These are phyloP conservation scores for Sphecodes monilicornis DNA, from an alignment of 2,888 invertebrate genomes.

Conservation along the genomic window DNA sequence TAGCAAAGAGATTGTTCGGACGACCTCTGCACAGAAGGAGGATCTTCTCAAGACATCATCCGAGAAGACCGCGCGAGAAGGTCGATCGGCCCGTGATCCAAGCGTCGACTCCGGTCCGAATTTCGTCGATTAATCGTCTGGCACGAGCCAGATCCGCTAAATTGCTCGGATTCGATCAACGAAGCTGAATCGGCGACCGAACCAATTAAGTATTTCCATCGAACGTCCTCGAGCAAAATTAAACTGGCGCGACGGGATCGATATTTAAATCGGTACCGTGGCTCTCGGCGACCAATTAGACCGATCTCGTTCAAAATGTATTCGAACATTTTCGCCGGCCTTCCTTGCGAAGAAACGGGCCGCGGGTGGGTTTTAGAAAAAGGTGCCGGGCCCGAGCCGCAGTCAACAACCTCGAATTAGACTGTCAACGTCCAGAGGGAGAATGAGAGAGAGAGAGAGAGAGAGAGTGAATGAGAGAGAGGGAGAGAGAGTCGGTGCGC, in stretches of 20 bases:
- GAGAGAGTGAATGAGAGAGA: background rate
- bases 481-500: background rate
- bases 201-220: constrained; percentile 63
- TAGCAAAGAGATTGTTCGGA: background rate
- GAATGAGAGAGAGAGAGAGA: background rate
- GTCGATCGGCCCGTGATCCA: background rate
- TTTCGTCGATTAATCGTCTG: constrained; percentile 59
- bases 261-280: constrained; percentile 40
- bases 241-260: constrained; percentile 39
- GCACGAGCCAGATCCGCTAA: constrained; percentile 59
- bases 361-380: background rate
- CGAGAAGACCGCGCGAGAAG: background rate
- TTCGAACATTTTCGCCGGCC: background rate
- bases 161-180: constrained; percentile 66
- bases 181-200: constrained; percentile 59
- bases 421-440: constrained; percentile 21
- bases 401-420: constrained; percentile 37
- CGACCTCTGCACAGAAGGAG: background rate
- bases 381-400: background rate
- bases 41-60: background rate
- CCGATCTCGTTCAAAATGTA: constrained; percentile 14
- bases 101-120: constrained; percentile 35
- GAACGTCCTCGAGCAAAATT: constrained; percentile 53
- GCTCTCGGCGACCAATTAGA: background rate
- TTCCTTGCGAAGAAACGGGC: background rate